Percentiles rank a stretch among this genome's conserved stretches.
phyloP scores from a whole-genome alignment of 2,797 vertebrate species.

The Poeciliopsis presidionis region DNA sequence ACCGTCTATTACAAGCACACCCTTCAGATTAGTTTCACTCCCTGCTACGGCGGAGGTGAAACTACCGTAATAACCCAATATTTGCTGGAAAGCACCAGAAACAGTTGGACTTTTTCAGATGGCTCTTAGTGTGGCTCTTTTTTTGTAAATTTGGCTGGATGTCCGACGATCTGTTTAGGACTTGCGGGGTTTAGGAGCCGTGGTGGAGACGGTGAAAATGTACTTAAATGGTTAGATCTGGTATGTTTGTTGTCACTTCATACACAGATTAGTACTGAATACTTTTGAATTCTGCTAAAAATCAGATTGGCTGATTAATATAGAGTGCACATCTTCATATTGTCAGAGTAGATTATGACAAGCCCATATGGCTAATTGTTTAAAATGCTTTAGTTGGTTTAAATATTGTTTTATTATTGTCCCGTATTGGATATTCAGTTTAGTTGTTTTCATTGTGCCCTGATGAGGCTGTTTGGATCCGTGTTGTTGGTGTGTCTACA shows the following conservation, averaged over 20 bases:
- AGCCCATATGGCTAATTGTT: constrained; percentile 1
- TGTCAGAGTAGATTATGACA: neutral
- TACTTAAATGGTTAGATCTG: neutral
- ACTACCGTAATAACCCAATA: too few relatives aligned
- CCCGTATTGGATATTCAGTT: neutral
- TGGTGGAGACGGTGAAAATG: neutral
- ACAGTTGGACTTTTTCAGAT: too few relatives aligned
- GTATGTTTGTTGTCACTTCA: neutral
- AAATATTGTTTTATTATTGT: neutral
- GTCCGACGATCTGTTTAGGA: too few relatives aligned
- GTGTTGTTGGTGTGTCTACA: constrained; percentile 26
- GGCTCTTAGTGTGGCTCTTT: too few relatives aligned
- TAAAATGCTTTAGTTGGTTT: neutral
- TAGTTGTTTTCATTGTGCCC: constrained; percentile 7
- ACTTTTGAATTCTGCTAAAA: neutral
- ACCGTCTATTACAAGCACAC: too few relatives aligned
- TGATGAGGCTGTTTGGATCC: constrained; percentile 14
- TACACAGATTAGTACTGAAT: neutral
- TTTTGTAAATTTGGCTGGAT: too few relatives aligned
- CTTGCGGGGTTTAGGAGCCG: neutral
- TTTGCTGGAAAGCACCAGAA: too few relatives aligned
- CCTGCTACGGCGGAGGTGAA: too few relatives aligned
- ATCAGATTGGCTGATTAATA: neutral
- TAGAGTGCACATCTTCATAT: neutral
- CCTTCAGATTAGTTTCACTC: too few relatives aligned